Evolutionary conservation across 2,113 vertebrate species (phyloP).

Genomic region (Crotophaga sulcirostris): DNA sequence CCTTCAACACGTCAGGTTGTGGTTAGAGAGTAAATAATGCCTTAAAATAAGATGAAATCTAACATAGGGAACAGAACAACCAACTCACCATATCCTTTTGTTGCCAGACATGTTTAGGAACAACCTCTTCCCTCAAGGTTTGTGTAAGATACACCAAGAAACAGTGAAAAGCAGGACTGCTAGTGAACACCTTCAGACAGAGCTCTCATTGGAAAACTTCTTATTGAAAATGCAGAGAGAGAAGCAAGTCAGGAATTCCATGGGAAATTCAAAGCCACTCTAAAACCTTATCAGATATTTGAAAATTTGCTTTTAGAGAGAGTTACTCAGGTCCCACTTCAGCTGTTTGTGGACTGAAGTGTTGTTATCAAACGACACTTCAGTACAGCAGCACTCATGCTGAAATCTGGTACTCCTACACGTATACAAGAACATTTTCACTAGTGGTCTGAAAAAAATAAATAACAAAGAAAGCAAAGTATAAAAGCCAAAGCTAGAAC

Average conservation of each 20-base stretch:
- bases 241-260: background rate
- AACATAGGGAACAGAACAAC: background rate
- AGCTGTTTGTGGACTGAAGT: background rate
- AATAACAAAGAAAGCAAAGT: background rate
- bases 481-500: background rate
- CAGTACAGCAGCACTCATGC: background rate
- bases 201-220: background rate
- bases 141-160: background rate
- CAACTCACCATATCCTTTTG: background rate
- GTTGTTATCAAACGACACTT: background rate
- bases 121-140: background rate
- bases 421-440: background rate
- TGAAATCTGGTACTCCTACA: background rate
- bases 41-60: background rate
- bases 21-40: background rate
- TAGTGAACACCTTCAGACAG: background rate
- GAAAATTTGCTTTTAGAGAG: background rate
- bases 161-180: background rate
- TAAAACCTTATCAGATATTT: background rate
- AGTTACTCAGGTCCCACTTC: background rate
- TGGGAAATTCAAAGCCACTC: background rate
- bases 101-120: background rate
- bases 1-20: background rate
- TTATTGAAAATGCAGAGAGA: background rate
- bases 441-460: background rate